Base-by-base conservation (phyloP, 1,140 invertebrate genomes). In the Meloidogyne exigua region DNA sequence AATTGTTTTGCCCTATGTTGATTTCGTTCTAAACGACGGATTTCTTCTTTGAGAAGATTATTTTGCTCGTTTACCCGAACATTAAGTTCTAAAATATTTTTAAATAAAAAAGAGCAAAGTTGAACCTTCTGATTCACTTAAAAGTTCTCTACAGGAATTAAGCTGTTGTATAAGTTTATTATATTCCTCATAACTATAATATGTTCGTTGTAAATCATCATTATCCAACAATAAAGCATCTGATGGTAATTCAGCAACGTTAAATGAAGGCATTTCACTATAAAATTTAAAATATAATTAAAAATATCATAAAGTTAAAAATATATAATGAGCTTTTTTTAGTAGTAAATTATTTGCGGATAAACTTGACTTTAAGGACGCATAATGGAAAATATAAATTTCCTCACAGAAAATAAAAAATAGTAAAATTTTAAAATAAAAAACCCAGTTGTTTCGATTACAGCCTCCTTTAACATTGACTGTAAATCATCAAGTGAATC, bases 11-110 rank as follows among this genome's bases (percentile, higher is more conserved):
- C 75, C 23, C 79, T 44, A 26, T 82, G 68, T 13, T 80, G 64
- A 44, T 77, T 75, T 18, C 76, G 26, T 25, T 82, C 80, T 23
- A 67, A 42, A 2, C 80, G 74, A n/a, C 80, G 80, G 21, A 81
- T 79, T 74, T 81, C 80, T 42, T 80, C 70, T 28, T 81, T 81
- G 10, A 81, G 70, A n/a, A 81, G 44, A 28, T 32, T 64, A 26
- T 73, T 66, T 57, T 81, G 80, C 18, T 82, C 80, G 13, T 10
- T 57, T 18, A 81, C 44, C 25, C 80, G 75, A 1, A 73, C 65
- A 65, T 81, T 81, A 15, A 36, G 68, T 21, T 82, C 80, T 73
- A 21, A 64, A 13, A 39, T 12, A 69, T 49, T 13, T 18, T 39
- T 12, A 69, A 69, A 69, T 39, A 18, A 12, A 39, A 39, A 23